Conservation (phyloP, 2,113 vertebrate genomes). For the Xiphias gladius region DNA sequence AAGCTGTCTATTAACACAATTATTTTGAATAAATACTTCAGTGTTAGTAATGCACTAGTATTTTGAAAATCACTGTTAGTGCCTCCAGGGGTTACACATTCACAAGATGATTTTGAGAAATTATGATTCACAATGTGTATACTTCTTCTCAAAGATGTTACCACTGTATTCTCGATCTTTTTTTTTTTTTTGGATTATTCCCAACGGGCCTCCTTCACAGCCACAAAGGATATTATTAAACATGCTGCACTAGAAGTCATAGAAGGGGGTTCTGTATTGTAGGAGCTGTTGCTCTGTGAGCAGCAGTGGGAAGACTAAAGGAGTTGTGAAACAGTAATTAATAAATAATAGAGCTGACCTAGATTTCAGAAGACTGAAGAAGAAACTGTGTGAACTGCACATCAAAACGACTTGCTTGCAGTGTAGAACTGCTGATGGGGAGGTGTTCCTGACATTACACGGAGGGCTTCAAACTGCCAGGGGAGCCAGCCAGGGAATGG, state of each 20-base stretch:
- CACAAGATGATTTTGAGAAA: neutral
- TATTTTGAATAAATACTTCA: neutral
- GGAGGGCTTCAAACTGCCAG: conserved; percentile 61
- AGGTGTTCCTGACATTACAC: conserved; percentile 64
- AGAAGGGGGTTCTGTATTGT: conserved; percentile 38
- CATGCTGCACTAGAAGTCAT: conserved; percentile 27
- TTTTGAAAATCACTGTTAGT: neutral
- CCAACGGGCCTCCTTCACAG: conserved; percentile 24
- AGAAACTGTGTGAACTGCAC: conserved; percentile 61
- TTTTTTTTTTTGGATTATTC: conserved; percentile 10
- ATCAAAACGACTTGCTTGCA: conserved; percentile 58
- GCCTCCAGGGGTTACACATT: neutral
- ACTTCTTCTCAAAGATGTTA: neutral
- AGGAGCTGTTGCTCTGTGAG: conserved; percentile 44
- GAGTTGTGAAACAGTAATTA: conserved; percentile 77
- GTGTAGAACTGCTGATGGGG: conserved; percentile 55
- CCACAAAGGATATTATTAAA: conserved; percentile 60
- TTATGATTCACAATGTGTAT: conserved; percentile 1
- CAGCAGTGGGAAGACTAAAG: conserved; percentile 50
- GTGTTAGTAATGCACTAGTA: neutral
- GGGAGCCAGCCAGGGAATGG: conserved; percentile 61
- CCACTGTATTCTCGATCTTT: neutral
- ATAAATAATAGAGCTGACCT: conserved; percentile 83
- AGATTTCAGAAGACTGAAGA: conserved; percentile 76
- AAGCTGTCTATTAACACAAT: neutral